A percentile compares a stretch with the other conserved stretches of the same genome.
phyloP scores from a whole-genome alignment of 2,113 vertebrate genomes.

The Eidolon helvum region DNA sequence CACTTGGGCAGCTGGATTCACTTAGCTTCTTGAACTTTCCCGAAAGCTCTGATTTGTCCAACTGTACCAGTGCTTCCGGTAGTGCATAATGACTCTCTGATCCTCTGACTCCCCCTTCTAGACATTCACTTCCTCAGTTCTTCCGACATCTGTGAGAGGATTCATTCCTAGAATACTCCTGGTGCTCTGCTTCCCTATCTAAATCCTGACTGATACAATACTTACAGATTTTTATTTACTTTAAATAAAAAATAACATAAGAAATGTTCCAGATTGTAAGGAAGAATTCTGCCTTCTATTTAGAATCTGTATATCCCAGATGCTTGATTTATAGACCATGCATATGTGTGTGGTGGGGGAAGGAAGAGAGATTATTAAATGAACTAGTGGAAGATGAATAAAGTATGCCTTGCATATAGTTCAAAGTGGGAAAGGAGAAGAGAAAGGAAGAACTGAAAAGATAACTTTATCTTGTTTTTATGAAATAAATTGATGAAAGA shows the following conservation, averaged over 20 bases:
- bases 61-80: background rate
- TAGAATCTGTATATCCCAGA: background rate
- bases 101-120: background rate
- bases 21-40: constrained; percentile 54
- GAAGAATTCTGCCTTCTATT: background rate
- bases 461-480: constrained; percentile 8
- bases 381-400: background rate
- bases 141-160: background rate
- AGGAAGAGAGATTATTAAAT: constrained; percentile 21
- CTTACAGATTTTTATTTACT: constrained; percentile 1
- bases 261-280: background rate
- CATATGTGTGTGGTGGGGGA: background rate
- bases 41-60: constrained; percentile 24
- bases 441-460: constrained; percentile 14
- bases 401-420: background rate
- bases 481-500: background rate
- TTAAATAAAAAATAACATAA: constrained; percentile 2
- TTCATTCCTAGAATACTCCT: constrained; percentile 26
- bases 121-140: background rate
- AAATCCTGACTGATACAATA: background rate
- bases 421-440: background rate
- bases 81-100: background rate
- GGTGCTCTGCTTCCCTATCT: background rate
- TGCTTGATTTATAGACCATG: constrained; percentile 32
- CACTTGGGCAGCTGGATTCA: background rate